phyloP scores from a whole-genome alignment of 2,888 invertebrate genomes.

The Cephus sareptanus region DNA sequence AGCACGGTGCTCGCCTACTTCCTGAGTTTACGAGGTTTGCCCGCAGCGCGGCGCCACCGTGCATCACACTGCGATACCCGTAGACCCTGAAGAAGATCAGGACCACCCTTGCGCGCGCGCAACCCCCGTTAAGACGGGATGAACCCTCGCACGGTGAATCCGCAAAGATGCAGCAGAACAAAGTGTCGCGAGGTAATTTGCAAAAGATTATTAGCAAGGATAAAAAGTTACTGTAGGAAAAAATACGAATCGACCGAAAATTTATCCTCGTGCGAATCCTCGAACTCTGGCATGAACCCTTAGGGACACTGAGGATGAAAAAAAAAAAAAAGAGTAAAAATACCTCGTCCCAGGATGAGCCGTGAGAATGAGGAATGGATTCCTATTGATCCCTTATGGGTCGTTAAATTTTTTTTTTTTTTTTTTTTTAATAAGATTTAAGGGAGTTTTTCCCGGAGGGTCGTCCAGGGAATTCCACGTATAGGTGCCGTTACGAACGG shows the following conservation, averaged over 20 bases:
- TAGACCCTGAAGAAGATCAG: conserved; percentile 28
- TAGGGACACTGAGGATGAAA: not conserved
- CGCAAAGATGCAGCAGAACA: not conserved
- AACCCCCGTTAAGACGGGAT: not conserved
- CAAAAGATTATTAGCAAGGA: not conserved
- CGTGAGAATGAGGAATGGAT: not conserved
- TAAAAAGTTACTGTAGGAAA: not conserved
- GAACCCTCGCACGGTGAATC: not conserved
- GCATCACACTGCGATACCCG: conserved; percentile 11
- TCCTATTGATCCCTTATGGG: not conserved
- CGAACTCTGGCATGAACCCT: not conserved
- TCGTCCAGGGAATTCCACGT: not conserved
- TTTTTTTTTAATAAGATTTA: not conserved
- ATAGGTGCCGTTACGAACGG: not conserved
- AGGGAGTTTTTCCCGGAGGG: not conserved
- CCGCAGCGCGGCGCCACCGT: conserved; percentile 46
- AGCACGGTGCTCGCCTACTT: not conserved
- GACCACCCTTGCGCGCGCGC: conserved; percentile 37
- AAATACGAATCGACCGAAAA: not conserved
- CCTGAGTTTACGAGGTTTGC: conserved; percentile 11
- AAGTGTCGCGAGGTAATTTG: not conserved
- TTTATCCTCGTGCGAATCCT: not conserved
- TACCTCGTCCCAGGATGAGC: not conserved
- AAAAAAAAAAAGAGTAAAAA: not conserved
- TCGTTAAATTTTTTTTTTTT: not conserved